Evolutionary conservation across 2,113 vertebrate species (phyloP), one percentile per base, ranked within the genome.

Genomic region (Salminus brasiliensis): DNA sequence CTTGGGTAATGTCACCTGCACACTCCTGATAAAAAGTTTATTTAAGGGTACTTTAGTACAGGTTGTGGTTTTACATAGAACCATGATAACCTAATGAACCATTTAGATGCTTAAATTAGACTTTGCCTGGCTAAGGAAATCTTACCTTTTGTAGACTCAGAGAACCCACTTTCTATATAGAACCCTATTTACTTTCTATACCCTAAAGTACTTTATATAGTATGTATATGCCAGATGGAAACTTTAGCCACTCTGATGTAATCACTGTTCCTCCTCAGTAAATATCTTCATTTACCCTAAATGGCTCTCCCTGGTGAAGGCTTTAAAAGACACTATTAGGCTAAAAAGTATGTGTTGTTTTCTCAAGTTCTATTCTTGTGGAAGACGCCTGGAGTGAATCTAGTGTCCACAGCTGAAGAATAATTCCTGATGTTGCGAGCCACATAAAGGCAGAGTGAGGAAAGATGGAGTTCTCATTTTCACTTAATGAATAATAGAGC

Each of bases 391-490:
- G 8, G 36, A 55, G 62, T 30, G 49, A 77, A 34, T 52, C 45
- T 63, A 47, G 70, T 72, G 60, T 72, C 41, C 59, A 79, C 1
- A 72, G n/a, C 15, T 9, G 18, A 71, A 72, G 25, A 47, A 77
- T 77, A 72, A 47, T 53, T 65, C 27, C 59, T 81, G 36, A 76
- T 53, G 41, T 39, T 13, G 47, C 66, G 32, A 55, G 49, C 67
- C 74, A 76, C 32, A 77, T 41, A 34, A 81, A 77, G 80, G 36
- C 76, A 59, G 27, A 25, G 52, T n/a, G 52, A 55, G 52, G 52
- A 12, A 62, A 55, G 30, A 55, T 11, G 74, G 30, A 68, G n/a
- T 18, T 49, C 43, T 21, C n/a, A n/a, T n/a, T n/a, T n/a, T n/a
- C n/a, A n/a, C n/a, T n/a, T n/a, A n/a, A n/a, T n/a, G n/a, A n/a